Conservation (phyloP, 2,113 vertebrate genomes). For the Brachyhypopomus occidentalis region DNA sequence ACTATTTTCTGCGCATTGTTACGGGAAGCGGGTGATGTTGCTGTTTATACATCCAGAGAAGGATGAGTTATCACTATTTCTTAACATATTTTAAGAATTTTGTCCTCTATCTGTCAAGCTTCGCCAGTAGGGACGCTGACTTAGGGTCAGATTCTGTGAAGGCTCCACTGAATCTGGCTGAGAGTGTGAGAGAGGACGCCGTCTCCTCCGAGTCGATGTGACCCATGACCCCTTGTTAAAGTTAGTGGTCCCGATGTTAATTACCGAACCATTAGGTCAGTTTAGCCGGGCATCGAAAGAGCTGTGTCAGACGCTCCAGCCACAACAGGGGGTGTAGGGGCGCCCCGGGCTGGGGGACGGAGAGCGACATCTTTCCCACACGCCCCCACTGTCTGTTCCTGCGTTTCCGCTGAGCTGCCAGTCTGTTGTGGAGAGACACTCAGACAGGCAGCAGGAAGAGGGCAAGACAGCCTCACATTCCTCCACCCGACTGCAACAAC, state of each 20-base stretch:
- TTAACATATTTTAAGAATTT: not conserved
- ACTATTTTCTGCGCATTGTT: not conserved
- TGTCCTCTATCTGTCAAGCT: not conserved
- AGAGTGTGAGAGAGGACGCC: conserved; percentile 26
- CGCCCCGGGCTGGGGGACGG: not conserved
- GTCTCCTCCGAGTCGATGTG: conserved; percentile 29
- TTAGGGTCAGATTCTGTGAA: not conserved
- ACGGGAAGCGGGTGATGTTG: not conserved
- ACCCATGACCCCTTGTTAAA: conserved; percentile 56
- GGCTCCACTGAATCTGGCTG: conserved; percentile 28
- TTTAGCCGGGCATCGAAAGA: conserved; percentile 46
- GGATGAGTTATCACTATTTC: not conserved
- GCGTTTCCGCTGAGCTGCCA: conserved; percentile 39
- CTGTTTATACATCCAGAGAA: not conserved
- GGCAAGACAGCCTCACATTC: conserved; percentile 53
- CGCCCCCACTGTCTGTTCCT: conserved; percentile 27
- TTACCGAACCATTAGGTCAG: conserved; percentile 43
- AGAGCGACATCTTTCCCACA: conserved; percentile 51
- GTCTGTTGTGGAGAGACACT: conserved; percentile 54
- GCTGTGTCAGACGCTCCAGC: conserved; percentile 53
- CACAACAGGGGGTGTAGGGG: not conserved
- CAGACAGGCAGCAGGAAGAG: conserved; percentile 45
- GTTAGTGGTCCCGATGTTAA: conserved; percentile 62
- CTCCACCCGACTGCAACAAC: conserved; percentile 29
- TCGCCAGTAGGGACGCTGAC: not conserved